These are phyloP conservation scores for Sternarchorhynchus goeldii DNA, from an alignment of 2,797 vertebrate species.

Conservation along the genomic window DNA sequence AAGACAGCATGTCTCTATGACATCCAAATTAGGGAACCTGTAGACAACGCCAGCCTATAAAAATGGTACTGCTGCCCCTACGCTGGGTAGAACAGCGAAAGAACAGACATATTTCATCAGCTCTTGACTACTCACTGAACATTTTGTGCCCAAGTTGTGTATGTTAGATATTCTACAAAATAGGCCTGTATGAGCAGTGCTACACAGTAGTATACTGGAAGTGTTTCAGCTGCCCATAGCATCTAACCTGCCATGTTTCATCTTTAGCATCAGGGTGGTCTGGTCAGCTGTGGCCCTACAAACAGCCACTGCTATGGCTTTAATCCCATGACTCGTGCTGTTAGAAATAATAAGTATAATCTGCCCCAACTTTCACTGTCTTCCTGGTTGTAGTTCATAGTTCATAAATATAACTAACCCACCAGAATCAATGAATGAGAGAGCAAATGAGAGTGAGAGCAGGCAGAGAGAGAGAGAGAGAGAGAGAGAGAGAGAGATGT, in stretches of 20 bases:
- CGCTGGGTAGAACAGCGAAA: too few relatives aligned
- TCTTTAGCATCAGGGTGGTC: slow-evolving; percentile 59
- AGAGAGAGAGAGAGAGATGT: slow-evolving; percentile 45
- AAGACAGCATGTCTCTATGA: background rate
- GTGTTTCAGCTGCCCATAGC: background rate
- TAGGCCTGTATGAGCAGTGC: too few relatives aligned
- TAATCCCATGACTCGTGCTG: background rate
- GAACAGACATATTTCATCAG: too few relatives aligned
- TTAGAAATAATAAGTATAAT: slow-evolving; percentile 2
- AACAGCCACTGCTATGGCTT: slow-evolving; percentile 51
- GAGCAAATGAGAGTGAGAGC: background rate
- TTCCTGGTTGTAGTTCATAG: too few relatives aligned
- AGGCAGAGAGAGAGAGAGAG: slow-evolving; percentile 37
- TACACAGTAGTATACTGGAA: background rate
- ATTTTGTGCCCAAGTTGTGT: background rate
- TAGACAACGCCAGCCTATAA: too few relatives aligned
- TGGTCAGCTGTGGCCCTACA: slow-evolving; percentile 54
- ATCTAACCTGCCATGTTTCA: slow-evolving; percentile 49
- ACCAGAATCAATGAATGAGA: background rate
- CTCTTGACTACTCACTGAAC: too few relatives aligned
- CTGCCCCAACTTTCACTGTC: background rate
- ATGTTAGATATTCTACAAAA: too few relatives aligned
- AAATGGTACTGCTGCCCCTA: background rate
- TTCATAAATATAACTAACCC: too few relatives aligned
- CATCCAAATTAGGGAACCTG: too few relatives aligned